Evolutionary conservation across 1,140 invertebrate genomes (phyloP).

Genomic region (Sesamia nonagrioides): DNA sequence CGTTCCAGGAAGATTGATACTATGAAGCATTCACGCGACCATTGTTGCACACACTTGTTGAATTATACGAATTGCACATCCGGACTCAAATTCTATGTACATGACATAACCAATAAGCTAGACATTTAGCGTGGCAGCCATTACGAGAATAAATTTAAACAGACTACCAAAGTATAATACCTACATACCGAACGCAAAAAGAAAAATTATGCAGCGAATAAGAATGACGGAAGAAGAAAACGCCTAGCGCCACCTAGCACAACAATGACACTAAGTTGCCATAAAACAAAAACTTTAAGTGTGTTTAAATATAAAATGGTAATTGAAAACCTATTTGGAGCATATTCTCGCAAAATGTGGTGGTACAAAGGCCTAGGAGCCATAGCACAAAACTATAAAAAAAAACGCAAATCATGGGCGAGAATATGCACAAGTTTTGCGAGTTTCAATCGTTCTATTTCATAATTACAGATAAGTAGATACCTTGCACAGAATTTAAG

Average conservation of each 20-base stretch:
- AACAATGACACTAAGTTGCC: constrained; percentile 59
- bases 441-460: too few species aligned
- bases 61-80: constrained; percentile 68
- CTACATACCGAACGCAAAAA: constrained; percentile 78
- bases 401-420: too few species aligned
- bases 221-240: constrained; percentile 82
- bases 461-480: too few species aligned
- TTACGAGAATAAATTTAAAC: constrained; percentile 85
- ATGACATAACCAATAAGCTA: constrained; percentile 85
- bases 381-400: too few species aligned
- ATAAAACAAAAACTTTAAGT: constrained; percentile 51
- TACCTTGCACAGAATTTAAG: too few species aligned
- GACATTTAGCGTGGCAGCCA: constrained; percentile 85
- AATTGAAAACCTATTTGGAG: constrained; percentile 61
- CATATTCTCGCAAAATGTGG: constrained; percentile 37
- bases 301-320: constrained; percentile 51
- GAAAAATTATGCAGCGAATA: constrained; percentile 76
- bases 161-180: constrained; percentile 71
- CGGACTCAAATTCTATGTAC: constrained; percentile 72
- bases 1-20: constrained; percentile 77
- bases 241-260: constrained; percentile 76
- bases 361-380: too few species aligned
- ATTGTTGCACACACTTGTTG: constrained; percentile 78
- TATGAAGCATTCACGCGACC: constrained; percentile 77
- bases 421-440: too few species aligned